Evolutionary conservation across 2,888 invertebrate species (phyloP).

Genomic region (Eulithis prunata): DNA sequence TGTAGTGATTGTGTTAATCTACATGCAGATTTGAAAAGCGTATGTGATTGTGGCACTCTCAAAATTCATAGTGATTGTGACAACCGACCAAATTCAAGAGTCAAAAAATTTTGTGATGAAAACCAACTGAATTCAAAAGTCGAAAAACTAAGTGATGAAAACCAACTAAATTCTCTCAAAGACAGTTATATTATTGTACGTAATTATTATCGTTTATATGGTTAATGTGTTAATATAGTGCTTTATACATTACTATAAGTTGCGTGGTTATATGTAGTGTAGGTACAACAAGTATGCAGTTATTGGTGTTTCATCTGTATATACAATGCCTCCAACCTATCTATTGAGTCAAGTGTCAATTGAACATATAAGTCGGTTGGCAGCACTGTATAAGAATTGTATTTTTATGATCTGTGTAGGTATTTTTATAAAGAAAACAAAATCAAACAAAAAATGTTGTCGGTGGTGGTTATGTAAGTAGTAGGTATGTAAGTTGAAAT

Average conservation of each 20-base stretch:
- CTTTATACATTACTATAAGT: conserved; percentile 5
- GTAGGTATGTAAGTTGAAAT: no score
- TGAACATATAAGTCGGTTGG: no score
- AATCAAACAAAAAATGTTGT: no score
- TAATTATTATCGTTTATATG: not conserved
- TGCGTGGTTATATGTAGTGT: not conserved
- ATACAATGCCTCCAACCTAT: no score
- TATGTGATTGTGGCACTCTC: not conserved
- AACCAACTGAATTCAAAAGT: not conserved
- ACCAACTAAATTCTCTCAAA: not conserved
- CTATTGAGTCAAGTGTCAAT: no score
- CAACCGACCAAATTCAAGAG: not conserved
- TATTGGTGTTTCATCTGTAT: no score
- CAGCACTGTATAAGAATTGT: no score
- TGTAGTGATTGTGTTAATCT: not conserved
- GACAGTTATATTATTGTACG: not conserved
- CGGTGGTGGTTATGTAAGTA: no score
- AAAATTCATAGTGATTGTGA: not conserved
- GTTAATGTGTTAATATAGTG: not conserved
- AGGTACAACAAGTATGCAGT: not conserved
- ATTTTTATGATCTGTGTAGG: no score
- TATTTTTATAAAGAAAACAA: no score
- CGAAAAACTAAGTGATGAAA: not conserved
- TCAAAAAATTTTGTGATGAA: conserved; percentile 2
- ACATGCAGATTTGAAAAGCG: no score